A percentile compares a stretch with the other conserved stretches of the same genome.
These are phyloP conservation scores for Boulengeromyrus knoepffleri DNA, from an alignment of 2,113 vertebrate genomes.

Conservation along the genomic window DNA sequence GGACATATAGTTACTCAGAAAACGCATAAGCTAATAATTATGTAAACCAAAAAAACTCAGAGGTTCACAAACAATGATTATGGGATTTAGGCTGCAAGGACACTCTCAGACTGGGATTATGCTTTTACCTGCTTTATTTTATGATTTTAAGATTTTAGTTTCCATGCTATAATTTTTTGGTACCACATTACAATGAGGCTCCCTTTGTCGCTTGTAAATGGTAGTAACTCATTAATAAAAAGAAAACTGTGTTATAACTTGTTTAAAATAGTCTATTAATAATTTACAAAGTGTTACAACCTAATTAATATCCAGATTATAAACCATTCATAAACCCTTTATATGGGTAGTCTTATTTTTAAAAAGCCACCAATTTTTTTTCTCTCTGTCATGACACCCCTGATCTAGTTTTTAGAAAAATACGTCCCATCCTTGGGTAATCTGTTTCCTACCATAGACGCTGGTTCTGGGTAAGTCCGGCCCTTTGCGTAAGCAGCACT, in stretches of 20 bases:
- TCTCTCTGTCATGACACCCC: background rate
- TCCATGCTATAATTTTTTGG: background rate
- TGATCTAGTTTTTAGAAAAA: background rate
- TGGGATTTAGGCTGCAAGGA: background rate
- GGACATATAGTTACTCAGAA: background rate
- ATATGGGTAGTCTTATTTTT: background rate
- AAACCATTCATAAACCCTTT: too few relatives aligned
- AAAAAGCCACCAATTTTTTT: background rate
- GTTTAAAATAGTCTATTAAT: too few relatives aligned
- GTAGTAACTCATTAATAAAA: too few relatives aligned
- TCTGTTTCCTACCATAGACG: conserved; percentile 47
- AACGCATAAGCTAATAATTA: background rate
- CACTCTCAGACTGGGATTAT: background rate
- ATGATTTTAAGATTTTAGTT: background rate
- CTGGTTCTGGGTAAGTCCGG: conserved; percentile 52
- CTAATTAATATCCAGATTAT: too few relatives aligned
- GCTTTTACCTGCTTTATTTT: background rate
- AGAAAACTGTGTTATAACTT: too few relatives aligned
- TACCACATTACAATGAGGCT: background rate
- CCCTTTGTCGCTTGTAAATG: too few relatives aligned
- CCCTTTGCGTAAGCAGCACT: conserved; percentile 49
- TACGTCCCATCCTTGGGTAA: background rate
- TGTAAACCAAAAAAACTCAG: background rate
- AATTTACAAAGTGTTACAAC: too few relatives aligned
- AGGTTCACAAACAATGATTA: background rate